Base-by-base conservation (phyloP, 2,797 vertebrate genomes). In the Danio jaintianensis region DNA sequence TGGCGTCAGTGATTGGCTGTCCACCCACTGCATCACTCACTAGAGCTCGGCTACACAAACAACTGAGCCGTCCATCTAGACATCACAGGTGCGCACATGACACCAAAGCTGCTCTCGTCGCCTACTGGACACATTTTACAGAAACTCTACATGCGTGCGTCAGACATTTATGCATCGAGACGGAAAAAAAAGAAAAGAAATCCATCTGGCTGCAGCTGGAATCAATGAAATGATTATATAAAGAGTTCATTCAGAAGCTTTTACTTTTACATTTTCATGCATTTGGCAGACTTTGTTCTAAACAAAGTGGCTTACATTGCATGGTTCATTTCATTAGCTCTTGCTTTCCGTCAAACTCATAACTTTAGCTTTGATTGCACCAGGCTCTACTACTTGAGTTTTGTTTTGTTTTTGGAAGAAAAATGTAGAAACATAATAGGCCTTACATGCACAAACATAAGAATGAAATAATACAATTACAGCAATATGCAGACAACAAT, bases 1-100 rank as follows among this genome's bases (percentile, higher is more conserved):
- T 61, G 38, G 40, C 15, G 10, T 18, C 42, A 45, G 50, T 45
- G 75, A 78, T 68, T 42, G 29, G 58, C 56, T 71, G 56, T 79
- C 67, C 67, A 62, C 47, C 77, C 77, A 42, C 67, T 79, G 42
- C 50, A 8, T 22, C 15, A 55, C 7, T 76, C 22, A 48, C 63
- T 68, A 50, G 40, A 70, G 56, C 47, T n/a, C n/a, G 50, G 18
- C n/a, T 62, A 45, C 16, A 45, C 48, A 48, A 48, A 47, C 47
- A 52, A 62, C 29, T 53, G 16, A 12, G 56, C 76, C 43, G 66
- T 59, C 76, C 50, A 43, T 22, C 62, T 55, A 77, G 38, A 66
- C 45, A 43, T 61, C 45, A 11, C 18, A 69, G 43, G 52, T 56
- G 69, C 4, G 11, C 50, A 40, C 22, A 5, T 6, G 69, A 36